Percentiles rank a stretch among this genome's conserved stretches.
Conservation (phyloP, 2,113 vertebrate species). For the Peromyscus maniculatus region DNA sequence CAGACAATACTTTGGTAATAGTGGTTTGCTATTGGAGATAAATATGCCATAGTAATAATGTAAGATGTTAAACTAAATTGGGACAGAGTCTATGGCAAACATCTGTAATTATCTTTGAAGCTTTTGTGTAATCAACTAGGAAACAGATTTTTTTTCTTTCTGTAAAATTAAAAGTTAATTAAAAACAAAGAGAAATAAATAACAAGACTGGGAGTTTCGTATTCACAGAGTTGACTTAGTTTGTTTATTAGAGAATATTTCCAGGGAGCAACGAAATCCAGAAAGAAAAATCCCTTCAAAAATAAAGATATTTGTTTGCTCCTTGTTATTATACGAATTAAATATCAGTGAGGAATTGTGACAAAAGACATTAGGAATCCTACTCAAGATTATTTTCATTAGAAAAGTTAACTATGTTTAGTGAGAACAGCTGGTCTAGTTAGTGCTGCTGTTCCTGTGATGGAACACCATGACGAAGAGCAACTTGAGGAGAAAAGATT, state of each 20-base stretch:
- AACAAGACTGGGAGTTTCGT: not conserved
- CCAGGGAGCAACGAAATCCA: not conserved
- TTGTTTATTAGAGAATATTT: conserved; percentile 49
- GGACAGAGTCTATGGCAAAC: not conserved
- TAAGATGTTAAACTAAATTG: not conserved
- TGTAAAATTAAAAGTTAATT: conserved; percentile 24
- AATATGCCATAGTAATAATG: not conserved
- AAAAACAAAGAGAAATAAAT: conserved; percentile 23
- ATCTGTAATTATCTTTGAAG: not conserved
- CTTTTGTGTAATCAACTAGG: not conserved
- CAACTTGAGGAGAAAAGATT: not conserved
- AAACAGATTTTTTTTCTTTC: not conserved
- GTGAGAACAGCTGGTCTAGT: conserved; percentile 4
- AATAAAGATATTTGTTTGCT: not conserved
- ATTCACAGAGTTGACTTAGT: not conserved
- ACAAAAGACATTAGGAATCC: not conserved
- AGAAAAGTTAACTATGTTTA: not conserved
- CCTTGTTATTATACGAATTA: conserved; percentile 11
- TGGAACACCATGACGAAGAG: not conserved
- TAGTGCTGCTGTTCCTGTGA: not conserved
- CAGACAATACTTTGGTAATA: not conserved
- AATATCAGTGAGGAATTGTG: not conserved
- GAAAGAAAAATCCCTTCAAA: not conserved
- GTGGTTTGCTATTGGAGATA: not conserved
- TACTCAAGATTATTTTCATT: conserved; percentile 34